Base-by-base conservation (phyloP, 2,797 vertebrate genomes). In the Phoeniculus purpureus region DNA sequence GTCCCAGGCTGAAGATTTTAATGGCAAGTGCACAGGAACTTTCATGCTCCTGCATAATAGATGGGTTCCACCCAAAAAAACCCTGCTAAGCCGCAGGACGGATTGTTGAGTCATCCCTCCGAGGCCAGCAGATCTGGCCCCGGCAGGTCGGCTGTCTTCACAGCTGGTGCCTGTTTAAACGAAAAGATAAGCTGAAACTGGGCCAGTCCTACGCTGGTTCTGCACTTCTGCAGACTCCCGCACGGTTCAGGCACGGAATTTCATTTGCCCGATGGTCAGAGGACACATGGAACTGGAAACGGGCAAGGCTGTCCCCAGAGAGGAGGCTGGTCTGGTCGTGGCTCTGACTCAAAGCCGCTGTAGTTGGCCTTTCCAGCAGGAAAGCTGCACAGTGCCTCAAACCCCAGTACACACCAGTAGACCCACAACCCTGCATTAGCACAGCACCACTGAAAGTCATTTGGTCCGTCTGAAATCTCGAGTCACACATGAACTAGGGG, bases 81-180 rank as follows among this genome's bases (percentile, higher is more conserved):
- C 75, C 76, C 61, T 81, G 45, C 73, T 59, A 90, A 76, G 52
- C 40, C 84, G 68, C 78, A 83, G 70, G 85, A 75, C 27, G 55
- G 93, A 89, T 85, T 12, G 14, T 76, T n/a, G 6, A 93, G 48
- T 85, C 79, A 92, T 78, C 78, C 25, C 65, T 91, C 87, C 85
- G 43, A 60, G 40, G 31, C 27, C 29, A 89, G 15, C 9, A 17
- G 86, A 87, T 82, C 82, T 78, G 20, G 34, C 74, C 54, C 40
- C 20, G 9, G 34, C 19, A 75, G 27, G 19, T 58, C 61, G 55
- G 37, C 54, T 21, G 61, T n/a, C 71, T 45, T 62, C 77, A 25
- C 58, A 88, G 55, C 15, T 45, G 55, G 78, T 83, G 22, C 14
- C 74, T 74, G 18, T 65, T 92, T 61, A 74, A 75, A 71, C 58